Evolutionary conservation across 2,113 vertebrate species (phyloP), one percentile per base, ranked within the genome.

Genomic region (Campylomormyrus numenius): DNA sequence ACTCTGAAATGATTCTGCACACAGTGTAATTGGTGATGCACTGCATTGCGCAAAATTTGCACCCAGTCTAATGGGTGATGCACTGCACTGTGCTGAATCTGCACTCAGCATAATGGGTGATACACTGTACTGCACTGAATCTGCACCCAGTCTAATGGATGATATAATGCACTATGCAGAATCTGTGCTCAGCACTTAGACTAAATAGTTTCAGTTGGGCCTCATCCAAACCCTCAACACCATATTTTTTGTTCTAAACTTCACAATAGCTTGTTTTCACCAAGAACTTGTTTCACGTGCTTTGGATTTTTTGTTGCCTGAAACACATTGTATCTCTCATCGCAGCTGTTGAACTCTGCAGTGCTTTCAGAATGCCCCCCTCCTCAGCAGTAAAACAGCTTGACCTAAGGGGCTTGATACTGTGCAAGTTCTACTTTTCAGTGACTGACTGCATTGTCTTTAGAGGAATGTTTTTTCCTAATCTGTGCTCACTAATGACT

Each of bases 401-500:
- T 80, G 74, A 35, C 74, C 74, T 80, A 42, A 21, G 35, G 74
- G 35, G 74, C 35, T 42, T 19, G 15, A 42, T 17, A 39, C 74
- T 39, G 74, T 80, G 74, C 74, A 42, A 27, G 31, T 5, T 80
- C 74, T 6, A 42, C 74, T 39, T 39, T 42, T 42, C 74, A 80
- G 17, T 80, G 74, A 80, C 31, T 80, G 74, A 80, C 74, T 80
- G 70, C 31, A 70, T 70, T 70, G 62, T 70, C 62, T 70, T 70
- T 31, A 70, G 62, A 31, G 62, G 62, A 70, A 70, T 70, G n/a
- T 70, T 70, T 85, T 85, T 85, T 24, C 39, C 45, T 85, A 85
- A 85, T 85, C 39, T 85, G 21, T 85, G 83, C 83, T 85, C 48
- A 85, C 45, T 48, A 85, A 85, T 85, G 42, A 85, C 39, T 85